Conservation (phyloP, 2,888 invertebrate genomes). For the Apamea anceps region DNA sequence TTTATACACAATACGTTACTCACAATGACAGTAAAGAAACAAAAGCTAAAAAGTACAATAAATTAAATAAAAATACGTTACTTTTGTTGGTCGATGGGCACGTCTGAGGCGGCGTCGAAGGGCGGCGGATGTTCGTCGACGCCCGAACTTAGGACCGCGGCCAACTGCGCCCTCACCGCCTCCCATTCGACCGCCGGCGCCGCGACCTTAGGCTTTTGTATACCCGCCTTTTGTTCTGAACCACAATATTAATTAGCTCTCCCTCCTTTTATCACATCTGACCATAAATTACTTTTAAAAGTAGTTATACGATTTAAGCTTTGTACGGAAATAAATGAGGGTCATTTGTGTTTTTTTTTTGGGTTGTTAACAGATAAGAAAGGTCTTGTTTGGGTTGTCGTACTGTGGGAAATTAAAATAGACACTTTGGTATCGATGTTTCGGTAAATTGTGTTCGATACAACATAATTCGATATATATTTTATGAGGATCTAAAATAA, state of each 20-base stretch:
- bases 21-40: slow-evolving; percentile 33
- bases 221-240: slow-evolving; percentile 68
- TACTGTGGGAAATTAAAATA: slow-evolving; percentile 5
- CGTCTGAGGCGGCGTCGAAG: slow-evolving; percentile 96
- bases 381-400: slow-evolving; percentile 35
- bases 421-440: not conserved
- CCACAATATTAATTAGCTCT: slow-evolving; percentile 66
- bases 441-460: not conserved
- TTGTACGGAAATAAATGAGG: slow-evolving; percentile 58
- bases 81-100: slow-evolving; percentile 97
- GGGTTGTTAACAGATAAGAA: slow-evolving; percentile 54
- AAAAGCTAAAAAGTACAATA: slow-evolving; percentile 28
- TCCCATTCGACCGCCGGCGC: slow-evolving; percentile 90
- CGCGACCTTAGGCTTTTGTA: slow-evolving; percentile 66
- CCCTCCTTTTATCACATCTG: slow-evolving; percentile 68
- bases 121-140: slow-evolving; percentile 92
- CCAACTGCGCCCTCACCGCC: slow-evolving; percentile 91
- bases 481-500: not conserved
- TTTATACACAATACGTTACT: slow-evolving; percentile 26
- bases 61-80: slow-evolving; percentile 76
- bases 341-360: slow-evolving; percentile 55
- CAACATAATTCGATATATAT: not conserved
- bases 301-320: slow-evolving; percentile 58
- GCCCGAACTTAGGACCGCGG: slow-evolving; percentile 90
- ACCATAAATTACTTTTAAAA: slow-evolving; percentile 66